A percentile compares a stretch with the other conserved stretches of the same genome.
Evolutionary conservation across 2,888 invertebrate species (phyloP).

Genomic region (Heliconius cydno): DNA sequence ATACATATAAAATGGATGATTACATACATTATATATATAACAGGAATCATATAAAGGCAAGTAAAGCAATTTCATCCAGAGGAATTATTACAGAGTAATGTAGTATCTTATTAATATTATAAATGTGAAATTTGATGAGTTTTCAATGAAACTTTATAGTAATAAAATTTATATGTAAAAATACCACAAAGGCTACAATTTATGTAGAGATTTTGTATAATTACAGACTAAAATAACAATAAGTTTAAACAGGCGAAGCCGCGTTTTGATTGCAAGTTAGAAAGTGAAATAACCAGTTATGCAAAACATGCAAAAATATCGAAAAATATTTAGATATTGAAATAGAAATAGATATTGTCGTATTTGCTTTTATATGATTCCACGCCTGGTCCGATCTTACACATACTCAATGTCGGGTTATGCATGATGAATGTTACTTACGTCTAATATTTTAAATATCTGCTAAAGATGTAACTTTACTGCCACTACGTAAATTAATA

Average conservation of each 20-base stretch:
- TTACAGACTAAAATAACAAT: not conserved
- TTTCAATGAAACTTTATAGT: no score
- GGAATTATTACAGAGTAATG: no score
- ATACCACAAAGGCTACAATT: not conserved
- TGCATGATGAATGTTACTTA: constrained; percentile 47
- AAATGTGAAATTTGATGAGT: no score
- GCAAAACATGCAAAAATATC: not conserved
- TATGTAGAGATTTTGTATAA: not conserved
- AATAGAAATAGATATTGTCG: not conserved
- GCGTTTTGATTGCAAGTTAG: not conserved
- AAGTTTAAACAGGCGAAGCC: not conserved
- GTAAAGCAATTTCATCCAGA: not conserved
- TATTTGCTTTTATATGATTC: constrained; percentile 20
- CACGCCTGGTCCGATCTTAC: constrained; percentile 46
- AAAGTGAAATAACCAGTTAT: not conserved
- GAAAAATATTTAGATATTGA: not conserved
- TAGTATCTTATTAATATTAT: no score
- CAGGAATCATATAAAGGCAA: not conserved
- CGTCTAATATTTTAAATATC: constrained; percentile 45
- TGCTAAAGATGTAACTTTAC: constrained; percentile 49
- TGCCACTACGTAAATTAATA: constrained; percentile 48
- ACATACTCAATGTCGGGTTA: constrained; percentile 45
- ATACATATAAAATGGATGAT: constrained; percentile 35
- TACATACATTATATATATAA: constrained; percentile 30
- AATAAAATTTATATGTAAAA: not conserved